Conservation (phyloP, 2,888 invertebrate genomes). For the Chymomyza fuscimana region DNA sequence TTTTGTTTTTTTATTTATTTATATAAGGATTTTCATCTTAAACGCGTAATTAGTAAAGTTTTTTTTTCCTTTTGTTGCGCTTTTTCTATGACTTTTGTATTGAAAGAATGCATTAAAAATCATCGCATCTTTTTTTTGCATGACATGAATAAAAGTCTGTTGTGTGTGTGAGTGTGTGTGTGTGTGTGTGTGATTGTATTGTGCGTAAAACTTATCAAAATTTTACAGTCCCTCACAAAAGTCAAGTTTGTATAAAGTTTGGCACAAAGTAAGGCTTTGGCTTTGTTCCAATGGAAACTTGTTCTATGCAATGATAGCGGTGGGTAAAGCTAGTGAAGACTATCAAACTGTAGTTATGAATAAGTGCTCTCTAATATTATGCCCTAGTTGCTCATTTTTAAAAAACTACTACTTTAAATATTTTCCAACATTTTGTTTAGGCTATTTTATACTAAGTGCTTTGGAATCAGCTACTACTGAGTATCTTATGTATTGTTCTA, state of each 20-base stretch:
- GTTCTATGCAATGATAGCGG: neutral
- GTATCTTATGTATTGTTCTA: neutral
- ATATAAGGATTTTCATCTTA: constrained; percentile 38
- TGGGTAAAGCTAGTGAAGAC: neutral
- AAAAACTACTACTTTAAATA: neutral
- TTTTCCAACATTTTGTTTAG: neutral
- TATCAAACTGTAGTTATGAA: neutral
- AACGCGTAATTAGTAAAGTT: constrained; percentile 63
- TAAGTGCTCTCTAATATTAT: neutral
- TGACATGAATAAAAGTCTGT: neutral
- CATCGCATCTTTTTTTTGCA: neutral
- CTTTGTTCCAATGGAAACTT: neutral
- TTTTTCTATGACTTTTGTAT: constrained; percentile 3
- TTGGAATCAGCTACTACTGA: neutral
- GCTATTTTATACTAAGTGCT: neutral
- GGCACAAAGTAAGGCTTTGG: neutral
- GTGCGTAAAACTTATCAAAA: neutral
- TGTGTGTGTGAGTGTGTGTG: neutral
- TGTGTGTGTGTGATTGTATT: neutral
- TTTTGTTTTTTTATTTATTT: constrained; percentile 21
- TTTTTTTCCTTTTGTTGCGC: constrained; percentile 23
- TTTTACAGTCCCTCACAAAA: neutral
- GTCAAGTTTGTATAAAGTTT: neutral
- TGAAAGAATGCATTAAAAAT: neutral
- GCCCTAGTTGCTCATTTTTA: neutral